Conservation (phyloP, 2,113 vertebrate genomes). For the Actinemys pallida region DNA sequence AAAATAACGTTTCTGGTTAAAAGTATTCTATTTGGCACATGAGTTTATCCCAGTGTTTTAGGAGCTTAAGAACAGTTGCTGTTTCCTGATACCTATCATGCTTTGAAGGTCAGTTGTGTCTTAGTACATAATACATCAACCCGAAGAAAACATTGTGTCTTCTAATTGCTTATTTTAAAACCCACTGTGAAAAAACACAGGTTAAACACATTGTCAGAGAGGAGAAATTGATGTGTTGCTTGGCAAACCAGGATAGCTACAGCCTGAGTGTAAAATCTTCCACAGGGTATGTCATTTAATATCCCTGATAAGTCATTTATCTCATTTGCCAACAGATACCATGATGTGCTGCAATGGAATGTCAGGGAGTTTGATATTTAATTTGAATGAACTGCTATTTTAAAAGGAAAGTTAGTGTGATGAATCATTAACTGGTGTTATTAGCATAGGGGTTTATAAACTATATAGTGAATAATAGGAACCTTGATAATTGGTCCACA, state of each 20-base stretch:
- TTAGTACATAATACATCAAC: conserved; percentile 39
- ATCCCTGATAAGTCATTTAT: neutral
- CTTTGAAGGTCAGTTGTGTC: conserved; percentile 46
- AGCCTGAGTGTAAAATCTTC: neutral
- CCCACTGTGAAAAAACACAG: conserved; percentile 49
- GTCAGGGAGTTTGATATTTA: neutral
- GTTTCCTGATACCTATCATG: conserved; percentile 15
- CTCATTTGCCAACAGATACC: neutral
- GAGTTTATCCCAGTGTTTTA: conserved; percentile 25
- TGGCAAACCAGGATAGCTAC: conserved; percentile 23
- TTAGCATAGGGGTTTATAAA: neutral
- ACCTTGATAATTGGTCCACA: neutral
- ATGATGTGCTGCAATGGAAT: neutral
- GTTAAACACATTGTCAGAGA: conserved; percentile 56
- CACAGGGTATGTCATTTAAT: neutral
- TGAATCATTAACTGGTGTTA: neutral
- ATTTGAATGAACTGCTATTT: conserved; percentile 16
- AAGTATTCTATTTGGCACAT: neutral
- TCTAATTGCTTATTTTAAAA: conserved; percentile 56
- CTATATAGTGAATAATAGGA: neutral
- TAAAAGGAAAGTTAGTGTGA: neutral
- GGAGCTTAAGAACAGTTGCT: conserved; percentile 2
- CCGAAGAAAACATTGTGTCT: neutral
- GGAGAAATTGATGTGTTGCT: conserved; percentile 41
- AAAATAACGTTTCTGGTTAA: neutral